phyloP scores from a whole-genome alignment of 2,797 vertebrate genomes.

The Sebastiscus albofasciatus region DNA sequence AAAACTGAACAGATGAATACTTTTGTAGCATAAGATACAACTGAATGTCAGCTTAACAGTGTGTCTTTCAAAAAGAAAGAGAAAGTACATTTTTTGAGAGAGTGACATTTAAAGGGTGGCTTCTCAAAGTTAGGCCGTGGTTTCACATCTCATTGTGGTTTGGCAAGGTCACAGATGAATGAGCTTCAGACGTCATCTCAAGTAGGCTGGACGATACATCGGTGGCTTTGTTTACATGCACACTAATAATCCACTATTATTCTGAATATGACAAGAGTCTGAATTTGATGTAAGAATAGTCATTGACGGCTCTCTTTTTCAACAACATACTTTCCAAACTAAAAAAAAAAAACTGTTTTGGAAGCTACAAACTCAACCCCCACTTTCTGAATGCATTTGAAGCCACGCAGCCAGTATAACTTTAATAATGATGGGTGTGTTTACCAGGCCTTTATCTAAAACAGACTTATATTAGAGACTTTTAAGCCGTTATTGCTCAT shows the following conservation, averaged over 20 bases:
- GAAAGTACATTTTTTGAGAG: not conserved
- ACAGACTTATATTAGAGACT: too few relatives aligned
- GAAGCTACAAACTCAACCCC: not conserved
- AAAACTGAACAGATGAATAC: not conserved
- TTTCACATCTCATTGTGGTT: constrained; percentile 33
- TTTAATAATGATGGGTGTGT: not conserved
- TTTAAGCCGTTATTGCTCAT: not conserved
- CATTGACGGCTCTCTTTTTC: not conserved
- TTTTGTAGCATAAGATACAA: not conserved
- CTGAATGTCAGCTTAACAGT: not conserved
- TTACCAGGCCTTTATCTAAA: not conserved
- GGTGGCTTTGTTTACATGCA: too few relatives aligned
- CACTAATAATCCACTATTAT: too few relatives aligned
- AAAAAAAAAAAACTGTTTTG: not conserved
- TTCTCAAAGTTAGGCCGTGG: not conserved
- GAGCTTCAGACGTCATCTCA: constrained; percentile 6
- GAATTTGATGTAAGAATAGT: too few relatives aligned
- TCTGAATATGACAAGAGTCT: too few relatives aligned
- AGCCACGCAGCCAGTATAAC: not conserved
- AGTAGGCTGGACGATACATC: not conserved
- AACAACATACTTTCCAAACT: not conserved
- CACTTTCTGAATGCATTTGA: not conserved
- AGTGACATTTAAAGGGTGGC: constrained; percentile 1
- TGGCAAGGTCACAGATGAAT: not conserved
- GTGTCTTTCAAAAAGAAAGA: not conserved